Percentiles rank a stretch among this genome's conserved stretches.
Evolutionary conservation across 2,113 vertebrate genomes (phyloP).

Genomic region (Platycercus adscitus): DNA sequence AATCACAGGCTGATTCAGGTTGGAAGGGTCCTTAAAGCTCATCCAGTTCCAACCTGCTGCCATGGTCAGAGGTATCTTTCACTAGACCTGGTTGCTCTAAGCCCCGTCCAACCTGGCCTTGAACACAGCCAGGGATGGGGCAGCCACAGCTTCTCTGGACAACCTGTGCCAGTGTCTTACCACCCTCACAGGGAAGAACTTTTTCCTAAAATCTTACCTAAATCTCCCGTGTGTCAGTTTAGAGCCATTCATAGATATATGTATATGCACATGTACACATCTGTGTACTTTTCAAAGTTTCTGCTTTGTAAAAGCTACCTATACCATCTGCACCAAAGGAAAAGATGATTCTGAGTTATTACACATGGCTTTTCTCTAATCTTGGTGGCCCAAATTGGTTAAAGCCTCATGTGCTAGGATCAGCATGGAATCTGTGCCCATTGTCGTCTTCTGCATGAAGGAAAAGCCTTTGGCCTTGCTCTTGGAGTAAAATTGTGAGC

Average conservation of each 20-base stretch:
- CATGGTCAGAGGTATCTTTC: not conserved
- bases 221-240: not conserved
- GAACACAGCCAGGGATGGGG: not conserved
- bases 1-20: not conserved
- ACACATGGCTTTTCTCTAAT: not conserved
- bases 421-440: not conserved
- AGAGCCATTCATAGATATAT: not conserved
- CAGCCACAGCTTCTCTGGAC: not conserved
- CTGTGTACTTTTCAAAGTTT: not conserved
- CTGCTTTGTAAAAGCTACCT: not conserved
- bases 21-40: not conserved
- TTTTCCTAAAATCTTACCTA: not conserved
- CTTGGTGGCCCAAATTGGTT: not conserved
- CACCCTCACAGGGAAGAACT: not conserved
- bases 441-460: not conserved
- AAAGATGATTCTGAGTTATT: not conserved
- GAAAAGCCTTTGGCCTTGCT: not conserved
- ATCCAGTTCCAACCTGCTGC: not conserved
- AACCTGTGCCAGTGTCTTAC: not conserved
- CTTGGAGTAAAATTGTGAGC: not conserved
- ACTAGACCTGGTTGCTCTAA: not conserved
- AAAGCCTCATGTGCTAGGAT: not conserved
- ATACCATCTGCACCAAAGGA: not conserved
- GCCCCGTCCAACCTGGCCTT: not conserved
- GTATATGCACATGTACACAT: rapidly evolving